These are phyloP conservation scores for Arizona elegans DNA, from an alignment of 2,113 vertebrate genomes.

Conservation along the genomic window DNA sequence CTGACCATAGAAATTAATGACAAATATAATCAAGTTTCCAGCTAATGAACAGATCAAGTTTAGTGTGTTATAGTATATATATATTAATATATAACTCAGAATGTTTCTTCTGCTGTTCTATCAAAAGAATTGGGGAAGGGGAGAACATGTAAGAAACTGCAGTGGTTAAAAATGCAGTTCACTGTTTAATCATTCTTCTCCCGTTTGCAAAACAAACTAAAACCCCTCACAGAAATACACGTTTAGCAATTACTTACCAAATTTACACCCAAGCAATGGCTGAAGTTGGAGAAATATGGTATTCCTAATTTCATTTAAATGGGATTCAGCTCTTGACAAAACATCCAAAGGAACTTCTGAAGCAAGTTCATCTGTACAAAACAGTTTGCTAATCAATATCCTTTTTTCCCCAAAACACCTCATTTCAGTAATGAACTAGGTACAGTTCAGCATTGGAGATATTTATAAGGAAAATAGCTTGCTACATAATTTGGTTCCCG, in stretches of 20 bases:
- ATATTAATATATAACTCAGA: background rate
- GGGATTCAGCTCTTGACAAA: constrained; percentile 70
- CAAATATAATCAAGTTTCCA: background rate
- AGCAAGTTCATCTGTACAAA: constrained; percentile 35
- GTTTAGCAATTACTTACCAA: constrained; percentile 76
- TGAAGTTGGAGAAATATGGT: constrained; percentile 76
- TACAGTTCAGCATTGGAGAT: background rate
- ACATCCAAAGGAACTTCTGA: constrained; percentile 55
- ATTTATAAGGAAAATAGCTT: background rate
- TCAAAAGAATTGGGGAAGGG: background rate
- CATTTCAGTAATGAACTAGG: background rate
- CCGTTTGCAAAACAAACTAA: background rate
- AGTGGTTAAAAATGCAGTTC: background rate
- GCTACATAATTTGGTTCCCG: background rate
- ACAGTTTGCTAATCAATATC: background rate
- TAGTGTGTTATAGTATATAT: background rate
- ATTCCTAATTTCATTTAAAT: constrained; percentile 77
- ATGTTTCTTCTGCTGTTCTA: background rate
- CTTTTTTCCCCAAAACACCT: background rate
- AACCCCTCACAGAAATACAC: background rate
- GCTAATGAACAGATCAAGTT: background rate
- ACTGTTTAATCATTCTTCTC: background rate
- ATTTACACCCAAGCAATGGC: constrained; percentile 75
- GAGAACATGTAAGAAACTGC: background rate
- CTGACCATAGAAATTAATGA: background rate